Evolutionary conservation across 1,140 invertebrate species (phyloP).

Genomic region (Andricus grossulariae): DNA sequence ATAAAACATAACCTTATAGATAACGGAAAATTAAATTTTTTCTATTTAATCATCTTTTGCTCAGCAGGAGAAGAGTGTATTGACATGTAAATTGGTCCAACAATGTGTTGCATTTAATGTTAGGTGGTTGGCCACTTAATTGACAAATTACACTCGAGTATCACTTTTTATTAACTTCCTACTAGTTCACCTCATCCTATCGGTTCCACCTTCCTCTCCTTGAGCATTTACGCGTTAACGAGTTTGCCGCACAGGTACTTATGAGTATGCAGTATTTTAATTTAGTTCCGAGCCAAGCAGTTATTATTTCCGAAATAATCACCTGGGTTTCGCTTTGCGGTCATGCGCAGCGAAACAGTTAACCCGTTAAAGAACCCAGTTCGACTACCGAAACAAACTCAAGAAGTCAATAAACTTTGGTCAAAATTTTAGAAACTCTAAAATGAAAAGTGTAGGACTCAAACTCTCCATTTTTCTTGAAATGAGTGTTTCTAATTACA

Average conservation of each 20-base stretch:
- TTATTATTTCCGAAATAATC: slow-evolving; percentile 23
- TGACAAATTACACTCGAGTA: neutral
- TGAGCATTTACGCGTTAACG: slow-evolving; percentile 18
- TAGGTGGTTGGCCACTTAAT: neutral
- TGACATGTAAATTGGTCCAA: too few species aligned
- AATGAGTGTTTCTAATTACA: too few species aligned
- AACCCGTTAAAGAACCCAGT: slow-evolving; percentile 8
- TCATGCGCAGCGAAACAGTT: neutral
- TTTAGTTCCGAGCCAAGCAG: slow-evolving; percentile 23
- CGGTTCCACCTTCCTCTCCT: neutral
- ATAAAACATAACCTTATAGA: too few species aligned
- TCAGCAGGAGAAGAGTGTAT: too few species aligned
- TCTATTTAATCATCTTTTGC: too few species aligned
- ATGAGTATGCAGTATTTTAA: slow-evolving; percentile 21
- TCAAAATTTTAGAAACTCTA: neutral
- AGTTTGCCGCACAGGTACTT: slow-evolving; percentile 12
- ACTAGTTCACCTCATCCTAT: neutral
- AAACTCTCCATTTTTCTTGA: too few species aligned
- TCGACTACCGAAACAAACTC: neutral
- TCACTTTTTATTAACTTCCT: slow-evolving; percentile 2
- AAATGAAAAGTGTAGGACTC: too few species aligned
- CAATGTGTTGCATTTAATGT: neutral
- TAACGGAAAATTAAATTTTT: too few species aligned
- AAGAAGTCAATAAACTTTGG: slow-evolving; percentile 1
- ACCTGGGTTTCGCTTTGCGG: neutral